Conservation (phyloP, 2,888 invertebrate genomes). For the Brachyptera risi region DNA sequence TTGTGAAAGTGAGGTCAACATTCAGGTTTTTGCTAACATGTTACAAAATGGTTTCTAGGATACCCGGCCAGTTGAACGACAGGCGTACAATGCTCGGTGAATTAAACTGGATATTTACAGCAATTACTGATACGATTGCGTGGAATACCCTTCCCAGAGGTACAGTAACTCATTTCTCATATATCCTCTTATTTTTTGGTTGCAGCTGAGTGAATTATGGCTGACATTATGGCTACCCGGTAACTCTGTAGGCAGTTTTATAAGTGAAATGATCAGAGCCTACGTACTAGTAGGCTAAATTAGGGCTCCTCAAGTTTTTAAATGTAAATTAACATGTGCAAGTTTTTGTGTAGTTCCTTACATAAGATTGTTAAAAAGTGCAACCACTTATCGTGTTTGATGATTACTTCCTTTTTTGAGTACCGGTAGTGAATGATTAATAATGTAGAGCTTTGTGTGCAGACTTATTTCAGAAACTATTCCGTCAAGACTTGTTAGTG, state of each 20-base stretch:
- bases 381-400: no score
- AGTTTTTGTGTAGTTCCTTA: no score
- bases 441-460: conserved; percentile 29
- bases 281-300: no score
- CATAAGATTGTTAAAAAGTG: no score
- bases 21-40: neutral
- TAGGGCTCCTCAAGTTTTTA: no score
- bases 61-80: conserved; percentile 93
- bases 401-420: no score
- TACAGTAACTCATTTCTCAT: no score
- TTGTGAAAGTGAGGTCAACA: no score
- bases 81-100: conserved; percentile 96
- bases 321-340: no score
- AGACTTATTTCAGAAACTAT: conserved; percentile 93
- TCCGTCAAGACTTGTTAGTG: conserved; percentile 96
- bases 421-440: no score
- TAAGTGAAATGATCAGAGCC: no score
- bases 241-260: no score
- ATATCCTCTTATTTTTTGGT: neutral
- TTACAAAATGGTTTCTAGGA: conserved; percentile 50
- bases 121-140: conserved; percentile 99
- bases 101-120: conserved; percentile 99
- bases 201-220: neutral
- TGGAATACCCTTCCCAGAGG: conserved; percentile 94
- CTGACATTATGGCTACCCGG: neutral